Evolutionary conservation across 2,888 invertebrate genomes (phyloP), one percentile per base, ranked within the genome.

Genomic region (Synergus itoensis): DNA sequence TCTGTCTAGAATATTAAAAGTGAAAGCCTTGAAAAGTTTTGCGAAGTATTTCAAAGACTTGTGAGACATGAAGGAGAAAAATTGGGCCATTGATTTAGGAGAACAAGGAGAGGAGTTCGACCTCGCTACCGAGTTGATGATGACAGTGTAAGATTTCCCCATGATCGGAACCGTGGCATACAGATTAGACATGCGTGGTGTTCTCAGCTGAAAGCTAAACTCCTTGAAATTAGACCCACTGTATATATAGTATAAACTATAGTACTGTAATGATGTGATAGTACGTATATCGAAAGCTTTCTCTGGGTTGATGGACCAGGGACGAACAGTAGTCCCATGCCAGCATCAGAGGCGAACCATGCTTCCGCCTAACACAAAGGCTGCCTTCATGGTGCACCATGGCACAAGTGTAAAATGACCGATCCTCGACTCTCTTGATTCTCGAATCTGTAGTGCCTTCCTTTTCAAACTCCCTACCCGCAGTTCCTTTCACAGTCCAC

Each of bases 361-460:
- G 88, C 90, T 91, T 91, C 91, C 91, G 90, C 86, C 86, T 86
- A 84, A 86, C 84, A 91, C 90, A 91, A 91, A 91, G 91, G 81
- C 88, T 79, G 87, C 91, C 88, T 91, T 91, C 89, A 91, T 91
- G 83, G 83, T 83, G 67, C 76, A 73, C 48, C 45, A 73, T 40
- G 48, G 77, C 80, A 78, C 62, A 28, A 64, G 53, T 40, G 45
- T 43, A 43, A 45, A 48, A 69, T 69, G 28, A 69, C 67, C 45
- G 67, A 48, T 12, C 16, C 67, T 14, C 12, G 21, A 43, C 65
- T 65, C 67, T 45, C 67, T 14, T 43, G 18, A 12, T 43, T 67
- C 18, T 43, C 21, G 28, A 36, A 11, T 81, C 80, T 79, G 78
- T 76, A 83, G 81, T 79, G 79, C 80, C 81, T 83, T 83, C 83